These are phyloP conservation scores for Vicugna pacos DNA, from an alignment of 2,113 vertebrate genomes.

Conservation along the genomic window DNA sequence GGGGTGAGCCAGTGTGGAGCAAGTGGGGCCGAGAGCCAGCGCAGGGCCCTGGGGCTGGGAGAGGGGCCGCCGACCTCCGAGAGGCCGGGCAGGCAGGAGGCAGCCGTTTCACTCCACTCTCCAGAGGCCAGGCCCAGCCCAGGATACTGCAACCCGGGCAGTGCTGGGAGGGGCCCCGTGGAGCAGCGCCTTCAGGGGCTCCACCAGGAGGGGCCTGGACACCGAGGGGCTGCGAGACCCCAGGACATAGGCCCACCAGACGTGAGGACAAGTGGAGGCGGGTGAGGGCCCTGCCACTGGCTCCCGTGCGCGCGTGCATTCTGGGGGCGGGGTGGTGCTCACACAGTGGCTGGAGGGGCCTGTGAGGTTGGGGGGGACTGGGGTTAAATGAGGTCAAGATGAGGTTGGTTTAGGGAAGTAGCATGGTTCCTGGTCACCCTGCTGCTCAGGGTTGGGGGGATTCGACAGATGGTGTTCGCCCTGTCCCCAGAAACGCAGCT, in stretches of 20 bases:
- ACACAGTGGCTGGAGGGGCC: neutral
- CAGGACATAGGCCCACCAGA: neutral
- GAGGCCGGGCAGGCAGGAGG: accelerated
- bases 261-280: neutral
- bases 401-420: neutral
- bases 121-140: neutral
- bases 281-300: neutral
- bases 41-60: neutral
- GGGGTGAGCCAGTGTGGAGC: neutral
- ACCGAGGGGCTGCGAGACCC: neutral
- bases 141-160: neutral
- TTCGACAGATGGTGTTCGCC: neutral
- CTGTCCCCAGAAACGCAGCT: neutral
- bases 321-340: neutral
- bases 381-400: neutral
- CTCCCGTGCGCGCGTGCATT: neutral
- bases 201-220: neutral
- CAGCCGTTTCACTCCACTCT: neutral
- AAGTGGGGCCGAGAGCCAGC: too few relatives aligned
- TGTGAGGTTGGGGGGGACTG: neutral
- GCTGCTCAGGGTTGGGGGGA: neutral
- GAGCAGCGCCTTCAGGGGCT: neutral
- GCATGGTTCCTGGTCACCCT: accelerated
- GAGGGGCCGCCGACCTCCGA: neutral
- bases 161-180: neutral